Conservation (phyloP, 2,888 invertebrate species). For the Andrena praecox region DNA sequence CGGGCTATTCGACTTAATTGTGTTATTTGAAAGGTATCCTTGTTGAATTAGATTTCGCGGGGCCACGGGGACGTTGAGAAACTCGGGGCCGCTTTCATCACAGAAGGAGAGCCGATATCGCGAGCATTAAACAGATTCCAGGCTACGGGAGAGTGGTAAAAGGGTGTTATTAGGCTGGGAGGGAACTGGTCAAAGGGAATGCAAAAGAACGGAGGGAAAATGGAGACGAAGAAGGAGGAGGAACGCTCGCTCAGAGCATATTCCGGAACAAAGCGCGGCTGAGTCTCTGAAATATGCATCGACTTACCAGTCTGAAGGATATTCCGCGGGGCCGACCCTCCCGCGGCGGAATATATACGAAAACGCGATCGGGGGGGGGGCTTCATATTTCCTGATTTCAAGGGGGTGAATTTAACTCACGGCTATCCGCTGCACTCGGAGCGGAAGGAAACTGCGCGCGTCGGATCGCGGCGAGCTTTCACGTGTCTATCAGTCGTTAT, state of each 20-base stretch:
- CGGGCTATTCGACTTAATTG: conserved; percentile 14
- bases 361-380: conserved; percentile 61
- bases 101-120: conserved; percentile 60
- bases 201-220: conserved; percentile 69
- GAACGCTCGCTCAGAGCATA: conserved; percentile 71
- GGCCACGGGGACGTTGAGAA: conserved; percentile 30
- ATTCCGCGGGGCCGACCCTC: conserved; percentile 67
- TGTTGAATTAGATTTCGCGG: conserved; percentile 56
- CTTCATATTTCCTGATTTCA: conserved; percentile 75
- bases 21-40: conserved; percentile 37
- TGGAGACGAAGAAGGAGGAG: conserved; percentile 22
- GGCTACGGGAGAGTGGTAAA: conserved; percentile 67
- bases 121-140: conserved; percentile 73
- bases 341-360: conserved; percentile 66
- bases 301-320: conserved; percentile 72
- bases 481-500: conserved; percentile 42
- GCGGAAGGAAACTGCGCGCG: conserved; percentile 28
- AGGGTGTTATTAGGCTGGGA: conserved; percentile 75
- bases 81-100: conserved; percentile 61
- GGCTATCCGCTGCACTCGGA: conserved; percentile 56
- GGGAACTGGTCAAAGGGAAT: conserved; percentile 75
- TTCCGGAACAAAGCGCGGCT: conserved; percentile 73
- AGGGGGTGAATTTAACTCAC: conserved; percentile 72
- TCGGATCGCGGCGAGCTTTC: conserved; percentile 35
- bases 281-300: conserved; percentile 76